Evolutionary conservation across 2,113 vertebrate genomes (phyloP).

Genomic region (Erinaceus europaeus): DNA sequence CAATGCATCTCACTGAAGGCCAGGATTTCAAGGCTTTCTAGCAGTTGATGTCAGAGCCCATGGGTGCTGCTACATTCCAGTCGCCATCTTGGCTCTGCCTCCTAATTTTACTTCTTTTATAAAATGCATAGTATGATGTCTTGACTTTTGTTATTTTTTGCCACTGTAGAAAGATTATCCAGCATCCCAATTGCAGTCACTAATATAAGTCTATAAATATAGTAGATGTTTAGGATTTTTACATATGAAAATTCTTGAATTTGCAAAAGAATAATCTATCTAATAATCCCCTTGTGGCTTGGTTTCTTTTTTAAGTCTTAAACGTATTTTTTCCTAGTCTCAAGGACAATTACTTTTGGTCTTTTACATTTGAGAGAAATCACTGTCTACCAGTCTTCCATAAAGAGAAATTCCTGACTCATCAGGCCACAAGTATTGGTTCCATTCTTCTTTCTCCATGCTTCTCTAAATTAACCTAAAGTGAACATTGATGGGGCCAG

Average conservation of each 20-base stretch:
- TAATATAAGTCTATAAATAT: not conserved
- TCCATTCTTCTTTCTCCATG: fast-evolving
- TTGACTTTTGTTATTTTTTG: not conserved
- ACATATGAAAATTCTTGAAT: too few species aligned
- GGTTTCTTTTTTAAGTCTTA: not conserved
- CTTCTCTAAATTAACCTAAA: not conserved
- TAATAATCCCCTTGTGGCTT: not conserved
- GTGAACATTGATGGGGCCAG: not conserved
- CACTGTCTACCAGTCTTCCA: not conserved
- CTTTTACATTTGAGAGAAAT: not conserved
- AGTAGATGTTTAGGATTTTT: not conserved
- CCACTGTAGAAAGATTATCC: not conserved
- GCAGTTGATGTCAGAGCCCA: too few species aligned
- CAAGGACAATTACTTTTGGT: not conserved
- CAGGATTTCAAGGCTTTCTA: too few species aligned
- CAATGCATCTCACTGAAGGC: too few species aligned
- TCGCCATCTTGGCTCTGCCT: too few species aligned
- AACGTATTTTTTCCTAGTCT: not conserved
- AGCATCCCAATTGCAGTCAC: not conserved
- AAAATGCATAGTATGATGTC: not conserved
- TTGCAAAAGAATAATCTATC: not conserved
- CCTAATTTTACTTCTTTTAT: not conserved
- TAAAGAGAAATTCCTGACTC: not conserved
- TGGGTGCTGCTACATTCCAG: not conserved
- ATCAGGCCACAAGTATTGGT: not conserved